Evolutionary conservation across 2,888 invertebrate genomes (phyloP), one percentile per base, ranked within the genome.

Genomic region (Lymantria dispar): DNA sequence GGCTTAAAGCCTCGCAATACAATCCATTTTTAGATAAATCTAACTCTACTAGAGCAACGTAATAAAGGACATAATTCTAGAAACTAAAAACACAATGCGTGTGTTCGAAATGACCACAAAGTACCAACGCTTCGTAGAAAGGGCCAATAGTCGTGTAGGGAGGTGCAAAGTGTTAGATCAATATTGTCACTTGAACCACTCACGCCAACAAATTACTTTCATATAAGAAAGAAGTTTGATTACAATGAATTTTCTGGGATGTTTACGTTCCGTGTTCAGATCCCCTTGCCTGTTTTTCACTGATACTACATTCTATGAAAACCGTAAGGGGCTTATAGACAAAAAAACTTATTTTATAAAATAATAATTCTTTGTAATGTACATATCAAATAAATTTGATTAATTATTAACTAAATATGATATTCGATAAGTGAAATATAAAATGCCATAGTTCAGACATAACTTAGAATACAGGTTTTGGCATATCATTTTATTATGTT

Each of bases 81-180:
- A 64, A 65, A 59, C 50, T 54, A 60, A 56, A 58, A 70, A 54
- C 52, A 62, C 67, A 62, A 62, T 68, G 72, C 66, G 76, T 78
- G 78, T 76, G 72, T 75, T 60, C 71, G 61, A 57, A 59, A 62
- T 58, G 63, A 70, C 64, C 65, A 75, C 75, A 76, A 74, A 72
- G 72, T 62, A 66, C 43, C 36, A 47, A 68, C 70, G 70, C 73
- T 83, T 85, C 83, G 76, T 78, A 80, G 85, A 85, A 88, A 83
- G 81, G 83, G 80, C 74, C 71, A 76, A 75, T 73, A 70, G 70
- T 68, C 68, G 68, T 69, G 70, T 72, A 64, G 68, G 68, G 70
- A 87, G 85, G 87, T 87, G 88, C 82, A 69, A 89, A 89, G 87
- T 86, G 83, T 74, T 83, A 58, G 67, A 86, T 83, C 80, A 87